phyloP scores from a whole-genome alignment of 2,113 vertebrate genomes.

The Brienomyrus longianalis region DNA sequence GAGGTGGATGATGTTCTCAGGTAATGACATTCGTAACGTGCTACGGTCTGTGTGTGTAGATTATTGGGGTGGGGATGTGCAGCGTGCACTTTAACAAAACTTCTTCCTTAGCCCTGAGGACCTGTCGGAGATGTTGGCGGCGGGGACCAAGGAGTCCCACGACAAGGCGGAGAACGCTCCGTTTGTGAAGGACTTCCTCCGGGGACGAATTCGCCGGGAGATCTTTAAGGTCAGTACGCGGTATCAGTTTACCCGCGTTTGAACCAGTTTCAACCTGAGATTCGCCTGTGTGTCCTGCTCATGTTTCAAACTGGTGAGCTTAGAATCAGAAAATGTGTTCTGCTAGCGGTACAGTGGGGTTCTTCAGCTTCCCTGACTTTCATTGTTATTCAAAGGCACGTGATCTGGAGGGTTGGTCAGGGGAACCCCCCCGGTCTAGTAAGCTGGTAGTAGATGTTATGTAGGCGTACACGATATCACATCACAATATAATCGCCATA shows the following conservation, averaged over 20 bases:
- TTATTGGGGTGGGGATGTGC: background rate
- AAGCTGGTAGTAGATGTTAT: background rate
- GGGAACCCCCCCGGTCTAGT: background rate
- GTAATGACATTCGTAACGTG: slow-evolving; percentile 28
- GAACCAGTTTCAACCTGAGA: background rate
- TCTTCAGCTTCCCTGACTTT: background rate
- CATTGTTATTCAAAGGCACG: background rate
- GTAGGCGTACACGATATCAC: background rate
- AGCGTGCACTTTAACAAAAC: background rate
- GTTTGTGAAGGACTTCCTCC: slow-evolving; percentile 94
- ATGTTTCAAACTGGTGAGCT: background rate
- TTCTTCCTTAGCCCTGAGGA: slow-evolving; percentile 65
- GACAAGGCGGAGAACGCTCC: slow-evolving; percentile 85
- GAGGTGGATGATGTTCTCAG: slow-evolving; percentile 34
- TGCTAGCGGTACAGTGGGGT: background rate
- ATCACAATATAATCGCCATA: background rate
- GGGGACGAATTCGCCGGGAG: slow-evolving; percentile 78
- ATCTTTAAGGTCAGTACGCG: slow-evolving; percentile 77
- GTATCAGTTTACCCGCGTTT: background rate
- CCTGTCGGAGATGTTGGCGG: slow-evolving; percentile 86
- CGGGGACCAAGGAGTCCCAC: slow-evolving; percentile 87
- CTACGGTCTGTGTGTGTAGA: background rate
- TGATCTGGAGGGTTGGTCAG: background rate
- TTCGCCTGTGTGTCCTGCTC: background rate
- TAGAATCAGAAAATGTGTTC: background rate